Evolutionary conservation across 2,888 invertebrate genomes (phyloP), one percentile per base, ranked within the genome.

Genomic region (Antheraea assamensis): DNA sequence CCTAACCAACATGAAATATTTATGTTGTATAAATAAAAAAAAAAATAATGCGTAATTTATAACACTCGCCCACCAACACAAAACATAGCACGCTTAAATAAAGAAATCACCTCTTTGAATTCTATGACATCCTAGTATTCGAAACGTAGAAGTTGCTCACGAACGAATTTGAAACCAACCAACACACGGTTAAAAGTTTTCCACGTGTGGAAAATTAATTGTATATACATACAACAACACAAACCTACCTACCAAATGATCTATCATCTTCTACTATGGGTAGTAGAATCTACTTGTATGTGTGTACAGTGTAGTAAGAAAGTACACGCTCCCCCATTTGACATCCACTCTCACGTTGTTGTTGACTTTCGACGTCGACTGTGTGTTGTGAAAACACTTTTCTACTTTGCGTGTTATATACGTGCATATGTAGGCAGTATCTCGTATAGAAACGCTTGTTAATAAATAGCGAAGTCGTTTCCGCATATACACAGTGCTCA

Each of bases 401-500:
- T 87, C 88, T 86, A 81, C 79, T 82, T 82, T 77, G 79, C 73
- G 73, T 80, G 81, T 80, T 85, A 83, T 82, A 61, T 80, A 85
- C 82, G 86, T 87, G 87, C 88, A 87, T 90, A 92, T 90, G 90
- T 90, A 66, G 90, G 91, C 90, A 91, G 92, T 93, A 92, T 93
- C 92, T 93, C 91, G 92, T 91, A 88, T 86, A 88, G 91, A 90
- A 91, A 90, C 92, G 92, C 90, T 93, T 92, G 93, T 92, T 93
- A 93, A 93, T 92, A 92, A 93, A 93, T 92, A 92, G 92, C 91
- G 87, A 91, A 90, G 89, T 88, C 89, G 88, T 93, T 94, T 94
- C 94, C 94, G 94, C 94, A 91, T 93, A 92, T 91, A 91, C 90
- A 90, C 42, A 47, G 88, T 88, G 89, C 90, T 88, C 83, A 88